Conservation (phyloP, 2,888 invertebrate species). For the Malthinus seriepunctatus region DNA sequence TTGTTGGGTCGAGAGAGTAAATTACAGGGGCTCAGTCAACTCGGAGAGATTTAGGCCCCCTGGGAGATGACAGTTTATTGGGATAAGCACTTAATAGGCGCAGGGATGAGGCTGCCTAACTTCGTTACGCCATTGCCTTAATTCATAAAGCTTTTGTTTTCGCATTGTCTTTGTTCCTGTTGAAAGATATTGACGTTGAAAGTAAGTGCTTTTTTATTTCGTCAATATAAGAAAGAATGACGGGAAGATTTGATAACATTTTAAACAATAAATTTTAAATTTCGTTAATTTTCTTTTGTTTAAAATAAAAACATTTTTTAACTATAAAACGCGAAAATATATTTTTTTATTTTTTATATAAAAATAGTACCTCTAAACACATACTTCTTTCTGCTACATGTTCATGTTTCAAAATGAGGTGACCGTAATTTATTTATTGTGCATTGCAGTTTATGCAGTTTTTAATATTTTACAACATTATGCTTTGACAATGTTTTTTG, state of each 20-base stretch:
- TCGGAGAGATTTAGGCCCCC: constrained; percentile 44
- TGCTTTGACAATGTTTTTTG: no score
- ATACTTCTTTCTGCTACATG: no score
- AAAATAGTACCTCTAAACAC: no score
- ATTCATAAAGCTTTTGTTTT: constrained; percentile 53
- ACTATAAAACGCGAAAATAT: no score
- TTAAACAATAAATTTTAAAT: constrained; percentile 9
- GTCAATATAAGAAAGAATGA: constrained; percentile 27
- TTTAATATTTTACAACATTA: no score
- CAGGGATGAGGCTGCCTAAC: constrained; percentile 43
- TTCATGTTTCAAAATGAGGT: no score
- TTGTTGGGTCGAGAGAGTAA: constrained; percentile 47
- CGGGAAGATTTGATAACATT: constrained; percentile 26
- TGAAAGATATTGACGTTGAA: constrained; percentile 46
- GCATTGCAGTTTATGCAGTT: no score
- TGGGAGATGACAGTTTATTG: constrained; percentile 54
- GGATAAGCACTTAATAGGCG: constrained; percentile 54
- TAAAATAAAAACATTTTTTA: no score
- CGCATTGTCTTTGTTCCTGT: constrained; percentile 42
- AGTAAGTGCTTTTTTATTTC: constrained; percentile 45
- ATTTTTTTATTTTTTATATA: no score
- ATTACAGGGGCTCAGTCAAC: constrained; percentile 49
- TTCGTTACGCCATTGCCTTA: constrained; percentile 51
- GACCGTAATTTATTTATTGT: no score
- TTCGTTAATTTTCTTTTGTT: background rate